Percentiles rank a stretch among this genome's conserved stretches.
Evolutionary conservation across 2,888 invertebrate species (phyloP).

Genomic region (Sesia apiformis): DNA sequence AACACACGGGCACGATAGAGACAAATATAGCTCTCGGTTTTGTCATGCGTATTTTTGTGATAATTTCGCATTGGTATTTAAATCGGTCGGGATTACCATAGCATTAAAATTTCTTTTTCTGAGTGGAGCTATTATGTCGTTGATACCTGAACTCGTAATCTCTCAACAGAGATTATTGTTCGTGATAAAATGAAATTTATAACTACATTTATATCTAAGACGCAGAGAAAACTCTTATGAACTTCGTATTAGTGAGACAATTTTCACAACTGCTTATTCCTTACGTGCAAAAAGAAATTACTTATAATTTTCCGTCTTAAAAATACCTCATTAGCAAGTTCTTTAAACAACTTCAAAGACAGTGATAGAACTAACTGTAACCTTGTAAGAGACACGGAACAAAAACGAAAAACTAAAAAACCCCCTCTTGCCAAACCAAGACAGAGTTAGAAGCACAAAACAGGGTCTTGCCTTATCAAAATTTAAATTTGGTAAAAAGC

Average conservation of each 20-base stretch:
- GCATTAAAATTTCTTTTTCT: background rate
- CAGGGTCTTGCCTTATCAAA: constrained; percentile 72
- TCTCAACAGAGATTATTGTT: too few species aligned
- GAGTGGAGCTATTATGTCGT: too few species aligned
- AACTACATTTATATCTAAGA: too few species aligned
- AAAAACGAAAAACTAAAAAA: constrained; percentile 43
- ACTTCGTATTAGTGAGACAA: too few species aligned
- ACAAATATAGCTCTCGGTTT: constrained; percentile 32
- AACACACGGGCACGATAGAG: constrained; percentile 31
- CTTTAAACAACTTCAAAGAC: too few species aligned
- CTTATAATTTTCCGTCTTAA: too few species aligned
- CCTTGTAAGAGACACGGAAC: background rate
- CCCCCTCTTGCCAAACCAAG: constrained; percentile 53
- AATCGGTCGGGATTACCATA: background rate
- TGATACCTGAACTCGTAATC: too few species aligned
- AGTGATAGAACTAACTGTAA: background rate
- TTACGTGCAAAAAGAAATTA: too few species aligned
- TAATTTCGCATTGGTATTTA: background rate
- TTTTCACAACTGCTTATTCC: too few species aligned
- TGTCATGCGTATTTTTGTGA: constrained; percentile 10
- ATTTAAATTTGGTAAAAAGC: constrained; percentile 74
- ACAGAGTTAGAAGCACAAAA: constrained; percentile 57
- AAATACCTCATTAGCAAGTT: too few species aligned
- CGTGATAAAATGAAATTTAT: too few species aligned
- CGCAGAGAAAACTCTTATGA: too few species aligned